Base-by-base conservation (phyloP, 2,113 vertebrate species). In the Oncorhynchus clarkii region DNA sequence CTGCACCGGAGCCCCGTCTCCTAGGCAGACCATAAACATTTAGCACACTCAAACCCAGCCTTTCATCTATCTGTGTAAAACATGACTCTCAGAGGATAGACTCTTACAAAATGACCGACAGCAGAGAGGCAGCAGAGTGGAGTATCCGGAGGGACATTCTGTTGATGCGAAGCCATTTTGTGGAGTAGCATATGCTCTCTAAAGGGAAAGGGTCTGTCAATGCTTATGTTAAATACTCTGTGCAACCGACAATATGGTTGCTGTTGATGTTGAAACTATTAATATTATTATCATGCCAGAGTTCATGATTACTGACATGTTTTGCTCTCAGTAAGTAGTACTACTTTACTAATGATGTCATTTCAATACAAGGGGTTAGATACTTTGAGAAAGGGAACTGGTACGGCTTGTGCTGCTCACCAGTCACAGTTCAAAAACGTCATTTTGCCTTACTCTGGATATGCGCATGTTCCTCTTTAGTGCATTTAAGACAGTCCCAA, bases 51-150 rank as follows among this genome's bases (percentile, higher is more conserved):
- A 14, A 79, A 75, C 16, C 54, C 75, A 60, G 85, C 77, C 76
- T 70, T 83, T 87, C 39, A 87, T 84, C 66, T 66, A 1, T 51
- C 71, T n/a, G 77, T 51, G 73, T 83, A 73, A 81, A 83, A 77
- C 78, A 66, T 67, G 72, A 78, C 66, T 39, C 12, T 48, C 54
- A 11, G 45, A 48, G 6, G 57, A 51, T 14, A n/a, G 27, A 5
- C 51, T 20, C 8, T 62, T 26, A 64, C n/a, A 26, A 14, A 16
- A 62, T 27, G 48, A 66, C 7, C 5, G 16, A 3, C 14, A 39
- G 31, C 31, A 34, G 67, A 68, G 14, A 27, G 18, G 18, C 14
- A 5, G 31, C 31, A 18, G 18, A 29, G 16, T 18, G 65, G 27
- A 20, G 13, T 67, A 24, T 68, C 67, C 20, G 31, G 13, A 14